Conservation (phyloP, 2,797 vertebrate genomes). For the Phaenicophaeus curvirostris region DNA sequence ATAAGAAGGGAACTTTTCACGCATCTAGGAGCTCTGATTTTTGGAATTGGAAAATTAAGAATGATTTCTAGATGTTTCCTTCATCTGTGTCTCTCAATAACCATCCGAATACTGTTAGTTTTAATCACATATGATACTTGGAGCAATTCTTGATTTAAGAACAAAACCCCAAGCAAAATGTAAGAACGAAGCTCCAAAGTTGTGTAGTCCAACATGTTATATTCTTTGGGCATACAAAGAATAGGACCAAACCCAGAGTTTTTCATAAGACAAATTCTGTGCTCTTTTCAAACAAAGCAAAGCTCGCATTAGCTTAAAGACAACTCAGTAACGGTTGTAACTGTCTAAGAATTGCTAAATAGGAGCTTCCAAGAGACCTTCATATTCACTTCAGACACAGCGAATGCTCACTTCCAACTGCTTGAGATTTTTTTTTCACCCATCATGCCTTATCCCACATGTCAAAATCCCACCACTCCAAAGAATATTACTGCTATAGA, state of each 20-base stretch:
- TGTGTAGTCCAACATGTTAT: background rate
- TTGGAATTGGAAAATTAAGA: conserved; percentile 18
- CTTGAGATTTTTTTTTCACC: background rate
- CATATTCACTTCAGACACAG: background rate
- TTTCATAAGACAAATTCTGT: background rate
- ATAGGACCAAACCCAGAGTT: background rate
- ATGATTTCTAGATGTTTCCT: conserved; percentile 3
- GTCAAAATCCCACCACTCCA: background rate
- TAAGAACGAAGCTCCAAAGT: background rate
- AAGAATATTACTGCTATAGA: background rate
- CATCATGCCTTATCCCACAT: background rate
- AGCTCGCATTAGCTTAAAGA: background rate
- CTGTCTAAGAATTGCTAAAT: background rate
- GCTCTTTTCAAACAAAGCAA: background rate
- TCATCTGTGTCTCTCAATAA: background rate
- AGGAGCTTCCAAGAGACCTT: background rate
- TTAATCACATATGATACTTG: background rate
- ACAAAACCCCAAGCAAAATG: background rate
- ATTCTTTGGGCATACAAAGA: background rate
- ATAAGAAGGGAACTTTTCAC: conserved; percentile 66
- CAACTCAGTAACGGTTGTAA: background rate
- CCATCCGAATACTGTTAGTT: background rate
- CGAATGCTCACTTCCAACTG: background rate
- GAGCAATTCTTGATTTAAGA: background rate
- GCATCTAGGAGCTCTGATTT: background rate